Conservation (phyloP, 2,113 vertebrate species). For the Cebidichthys violaceus region DNA sequence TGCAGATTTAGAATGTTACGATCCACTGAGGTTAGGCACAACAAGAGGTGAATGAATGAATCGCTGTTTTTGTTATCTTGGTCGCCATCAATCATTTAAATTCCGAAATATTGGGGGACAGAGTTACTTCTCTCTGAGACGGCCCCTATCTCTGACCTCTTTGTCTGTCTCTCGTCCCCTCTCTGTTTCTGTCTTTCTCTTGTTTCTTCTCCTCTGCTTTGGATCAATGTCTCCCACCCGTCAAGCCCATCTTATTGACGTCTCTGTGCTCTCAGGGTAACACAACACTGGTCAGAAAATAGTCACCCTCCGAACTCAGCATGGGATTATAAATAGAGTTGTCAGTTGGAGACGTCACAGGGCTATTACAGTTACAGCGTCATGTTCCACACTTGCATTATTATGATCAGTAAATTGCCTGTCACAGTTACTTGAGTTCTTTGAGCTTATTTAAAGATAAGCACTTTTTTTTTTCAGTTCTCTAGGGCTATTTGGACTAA, state of each 20-base stretch:
- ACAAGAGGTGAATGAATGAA: neutral
- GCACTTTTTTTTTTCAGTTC: conserved; percentile 55
- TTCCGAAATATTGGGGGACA: neutral
- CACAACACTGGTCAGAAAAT: conserved; percentile 65
- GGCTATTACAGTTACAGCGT: conserved; percentile 62
- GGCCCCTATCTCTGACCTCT: neutral
- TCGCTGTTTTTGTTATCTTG: neutral
- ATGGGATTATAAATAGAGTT: conserved; percentile 62
- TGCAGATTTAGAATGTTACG: neutral
- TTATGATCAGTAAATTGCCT: conserved; percentile 68
- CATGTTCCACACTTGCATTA: conserved; percentile 65
- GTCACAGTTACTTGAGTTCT: conserved; percentile 67
- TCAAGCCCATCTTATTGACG: conserved; percentile 66
- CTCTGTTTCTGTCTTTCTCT: conserved; percentile 41
- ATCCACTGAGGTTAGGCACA: neutral
- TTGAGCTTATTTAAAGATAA: conserved; percentile 68
- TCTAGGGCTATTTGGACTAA: conserved; percentile 55
- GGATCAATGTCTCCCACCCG: conserved; percentile 63
- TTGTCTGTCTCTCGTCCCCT: neutral
- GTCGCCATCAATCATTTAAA: neutral
- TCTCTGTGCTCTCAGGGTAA: conserved; percentile 59
- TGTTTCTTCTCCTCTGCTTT: conserved; percentile 48
- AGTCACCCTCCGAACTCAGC: conserved; percentile 35
- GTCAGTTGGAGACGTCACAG: conserved; percentile 61
- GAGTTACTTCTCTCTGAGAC: neutral